Conservation (phyloP, 2,797 vertebrate species). For the Nyctalus aviator region DNA sequence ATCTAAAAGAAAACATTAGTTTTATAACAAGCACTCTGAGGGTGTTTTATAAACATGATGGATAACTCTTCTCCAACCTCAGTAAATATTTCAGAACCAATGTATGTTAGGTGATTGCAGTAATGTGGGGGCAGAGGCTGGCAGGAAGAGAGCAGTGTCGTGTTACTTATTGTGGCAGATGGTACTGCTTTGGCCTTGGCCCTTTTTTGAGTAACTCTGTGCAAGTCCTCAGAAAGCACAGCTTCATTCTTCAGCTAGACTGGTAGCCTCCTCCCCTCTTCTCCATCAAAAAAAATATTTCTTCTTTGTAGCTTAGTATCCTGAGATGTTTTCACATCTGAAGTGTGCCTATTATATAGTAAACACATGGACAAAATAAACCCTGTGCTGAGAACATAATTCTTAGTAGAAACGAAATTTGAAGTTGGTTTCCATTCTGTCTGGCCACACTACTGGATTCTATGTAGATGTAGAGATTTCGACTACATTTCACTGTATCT, state of each 20-base stretch:
- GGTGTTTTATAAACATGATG: constrained; percentile 37
- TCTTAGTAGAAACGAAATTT: not conserved
- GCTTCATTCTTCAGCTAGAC: not conserved
- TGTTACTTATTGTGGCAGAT: too few relatives aligned
- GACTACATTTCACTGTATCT: not conserved
- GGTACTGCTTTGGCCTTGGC: not conserved
- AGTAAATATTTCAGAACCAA: constrained; percentile 45
- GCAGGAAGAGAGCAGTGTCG: not conserved
- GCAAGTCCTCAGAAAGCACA: not conserved
- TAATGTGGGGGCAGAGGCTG: not conserved
- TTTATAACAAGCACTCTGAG: constrained; percentile 43
- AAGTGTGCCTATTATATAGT: not conserved
- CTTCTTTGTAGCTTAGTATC: not conserved
- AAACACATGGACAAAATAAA: not conserved
- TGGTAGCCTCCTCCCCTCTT: not conserved
- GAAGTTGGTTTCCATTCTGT: not conserved
- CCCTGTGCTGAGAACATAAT: not conserved
- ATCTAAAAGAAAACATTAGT: constrained; percentile 56
- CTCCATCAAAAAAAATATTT: not conserved
- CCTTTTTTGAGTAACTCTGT: not conserved
- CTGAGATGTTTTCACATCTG: not conserved
- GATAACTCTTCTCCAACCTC: not conserved
- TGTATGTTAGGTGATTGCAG: not conserved
- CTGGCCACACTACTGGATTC: not conserved
- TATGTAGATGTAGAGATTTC: not conserved